phyloP scores from a whole-genome alignment of 1,140 invertebrate genomes.

The Drosophila tristis region DNA sequence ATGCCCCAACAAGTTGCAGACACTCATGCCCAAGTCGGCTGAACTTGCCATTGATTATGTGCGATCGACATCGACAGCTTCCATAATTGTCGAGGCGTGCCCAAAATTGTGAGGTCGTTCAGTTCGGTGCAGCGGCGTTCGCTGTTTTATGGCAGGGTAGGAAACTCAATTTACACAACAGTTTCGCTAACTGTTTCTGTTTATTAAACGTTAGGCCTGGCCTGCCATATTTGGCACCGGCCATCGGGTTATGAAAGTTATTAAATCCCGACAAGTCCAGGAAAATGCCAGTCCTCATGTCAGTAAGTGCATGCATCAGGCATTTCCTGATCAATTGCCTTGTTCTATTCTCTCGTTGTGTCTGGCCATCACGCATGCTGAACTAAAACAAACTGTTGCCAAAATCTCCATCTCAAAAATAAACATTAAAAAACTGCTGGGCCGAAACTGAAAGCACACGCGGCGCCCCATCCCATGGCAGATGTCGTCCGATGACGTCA shows the following conservation, averaged over 20 bases:
- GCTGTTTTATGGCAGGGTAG: slow-evolving; percentile 39
- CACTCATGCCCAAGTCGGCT: slow-evolving; percentile 29
- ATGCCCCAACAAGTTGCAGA: slow-evolving; percentile 32
- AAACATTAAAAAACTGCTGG: slow-evolving; percentile 39
- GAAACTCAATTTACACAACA: slow-evolving; percentile 59
- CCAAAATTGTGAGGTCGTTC: slow-evolving; percentile 54
- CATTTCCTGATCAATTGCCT: slow-evolving; percentile 28
- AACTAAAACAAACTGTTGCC: slow-evolving; percentile 5
- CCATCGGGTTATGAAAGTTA: slow-evolving; percentile 41
- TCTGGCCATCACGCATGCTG: slow-evolving; percentile 9
- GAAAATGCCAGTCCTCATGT: slow-evolving; percentile 18
- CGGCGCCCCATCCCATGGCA: background rate
- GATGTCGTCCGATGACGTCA: slow-evolving; percentile 57
- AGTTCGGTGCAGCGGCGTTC: slow-evolving; percentile 26
- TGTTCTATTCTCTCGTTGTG: slow-evolving; percentile 8
- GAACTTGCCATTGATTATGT: slow-evolving; percentile 63
- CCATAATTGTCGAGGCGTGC: slow-evolving; percentile 45
- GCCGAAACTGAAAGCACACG: slow-evolving; percentile 15
- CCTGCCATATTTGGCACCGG: slow-evolving; percentile 32
- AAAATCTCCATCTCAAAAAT: slow-evolving; percentile 3
- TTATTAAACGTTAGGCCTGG: slow-evolving; percentile 34
- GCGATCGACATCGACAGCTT: slow-evolving; percentile 30
- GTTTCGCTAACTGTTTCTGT: slow-evolving; percentile 49
- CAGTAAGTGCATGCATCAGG: background rate
- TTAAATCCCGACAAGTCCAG: slow-evolving; percentile 40